Base-by-base conservation (phyloP, 2,888 invertebrate genomes). In the Portevinia maculata region DNA sequence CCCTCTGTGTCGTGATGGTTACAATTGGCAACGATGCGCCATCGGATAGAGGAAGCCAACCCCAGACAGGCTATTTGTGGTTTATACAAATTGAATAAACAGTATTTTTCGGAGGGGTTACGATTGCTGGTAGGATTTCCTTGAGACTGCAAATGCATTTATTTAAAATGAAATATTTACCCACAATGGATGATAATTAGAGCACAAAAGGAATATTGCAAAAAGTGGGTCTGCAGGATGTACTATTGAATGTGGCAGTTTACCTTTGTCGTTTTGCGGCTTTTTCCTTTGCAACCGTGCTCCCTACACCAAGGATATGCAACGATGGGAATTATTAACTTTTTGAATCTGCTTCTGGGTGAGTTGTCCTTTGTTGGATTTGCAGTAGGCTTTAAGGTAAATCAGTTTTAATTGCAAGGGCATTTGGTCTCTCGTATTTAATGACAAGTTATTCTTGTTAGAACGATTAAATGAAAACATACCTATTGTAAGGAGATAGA, bases 111-210 rank as follows among this genome's bases (percentile, higher is more conserved):
- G 6, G 37, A 21, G 46, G 64, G 57, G 55, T 52, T 28, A 53
- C 62, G 57, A 64, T 57, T 69, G 75, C 52, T 74, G 67, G 44
- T 21, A 57, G 62, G 69, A 67, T 76, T 46, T 81, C 62, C 69
- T 65, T 78, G 71, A 53, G 44, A 53, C 59, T 74, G 79, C 24
- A 62, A 83, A 83, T 83, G 71, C 71, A 78, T 78, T 78, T 67
- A 83, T 55, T 73, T 71, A 48, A 78, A 78, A 83, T 83, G 67
- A 83, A 83, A 78, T 83, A 83, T 78, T 78, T 83, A 83, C 71
- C 83, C 71, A 73, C 83, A 78, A 83, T 83, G 83, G 71, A 39
- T 83, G 71, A 83, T 83, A 83, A 83, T 83, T 83, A 73, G 78
- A 73, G 83, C 83, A 83, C 78, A 83, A 78, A 71, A 60, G 71